These are phyloP conservation scores for Tetramorium simillimum DNA, from an alignment of 1,140 invertebrate genomes.

Conservation along the genomic window DNA sequence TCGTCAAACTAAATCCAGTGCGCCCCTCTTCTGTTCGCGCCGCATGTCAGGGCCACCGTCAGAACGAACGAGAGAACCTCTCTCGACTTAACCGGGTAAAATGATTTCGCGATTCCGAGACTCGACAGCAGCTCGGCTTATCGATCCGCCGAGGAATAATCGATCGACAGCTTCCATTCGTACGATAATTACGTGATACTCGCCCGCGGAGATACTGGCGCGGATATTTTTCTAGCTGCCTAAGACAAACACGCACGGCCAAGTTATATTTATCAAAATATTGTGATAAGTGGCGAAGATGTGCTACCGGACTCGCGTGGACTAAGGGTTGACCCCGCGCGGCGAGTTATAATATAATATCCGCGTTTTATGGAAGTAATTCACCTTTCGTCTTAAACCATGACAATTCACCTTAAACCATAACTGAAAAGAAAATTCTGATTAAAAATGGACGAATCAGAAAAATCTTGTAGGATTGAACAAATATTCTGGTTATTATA, in stretches of 20 bases:
- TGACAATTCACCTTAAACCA: neutral
- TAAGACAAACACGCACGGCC: constrained; percentile 82
- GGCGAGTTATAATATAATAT: neutral
- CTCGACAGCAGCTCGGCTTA: constrained; percentile 1
- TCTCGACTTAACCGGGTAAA: constrained; percentile 75
- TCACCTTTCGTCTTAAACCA: neutral
- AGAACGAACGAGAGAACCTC: constrained; percentile 54
- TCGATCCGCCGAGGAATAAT: neutral
- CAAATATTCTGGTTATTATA: too few relatives aligned
- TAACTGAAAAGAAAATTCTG: neutral
- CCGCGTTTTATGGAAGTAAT: neutral
- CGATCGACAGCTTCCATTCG: neutral
- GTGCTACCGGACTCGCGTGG: neutral
- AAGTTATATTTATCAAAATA: constrained; percentile 85
- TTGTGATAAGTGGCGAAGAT: constrained; percentile 79
- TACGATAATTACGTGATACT: constrained; percentile 32
- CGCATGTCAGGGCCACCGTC: constrained; percentile 68
- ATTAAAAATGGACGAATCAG: too few relatives aligned
- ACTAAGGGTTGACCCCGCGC: neutral
- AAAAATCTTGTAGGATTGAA: too few relatives aligned
- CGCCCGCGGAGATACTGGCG: constrained; percentile 67
- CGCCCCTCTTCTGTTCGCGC: constrained; percentile 67
- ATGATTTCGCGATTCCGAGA: constrained; percentile 71
- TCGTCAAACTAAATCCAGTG: constrained; percentile 80
- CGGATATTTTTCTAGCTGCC: constrained; percentile 81